phyloP scores from a whole-genome alignment of 2,797 vertebrate genomes.

The Scarus forsteni region DNA sequence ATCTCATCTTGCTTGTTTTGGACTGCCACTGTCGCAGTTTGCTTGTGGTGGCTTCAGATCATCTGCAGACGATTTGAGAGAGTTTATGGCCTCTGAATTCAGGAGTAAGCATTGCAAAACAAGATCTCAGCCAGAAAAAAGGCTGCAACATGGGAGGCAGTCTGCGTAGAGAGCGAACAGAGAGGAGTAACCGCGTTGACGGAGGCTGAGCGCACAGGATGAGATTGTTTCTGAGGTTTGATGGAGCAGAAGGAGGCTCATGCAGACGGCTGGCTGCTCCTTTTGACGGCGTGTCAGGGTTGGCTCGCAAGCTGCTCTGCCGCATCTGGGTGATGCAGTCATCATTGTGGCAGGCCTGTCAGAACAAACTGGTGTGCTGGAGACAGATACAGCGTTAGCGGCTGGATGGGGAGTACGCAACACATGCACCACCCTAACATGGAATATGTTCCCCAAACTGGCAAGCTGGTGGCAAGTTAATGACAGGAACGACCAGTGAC shows the following conservation, averaged over 20 bases:
- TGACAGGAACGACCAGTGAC: slow-evolving; percentile 80
- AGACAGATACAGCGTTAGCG: slow-evolving; percentile 85
- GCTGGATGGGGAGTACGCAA: slow-evolving; percentile 90
- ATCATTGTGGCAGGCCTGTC: slow-evolving; percentile 95
- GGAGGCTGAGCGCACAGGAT: slow-evolving; percentile 48
- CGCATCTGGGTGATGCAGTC: slow-evolving; percentile 88
- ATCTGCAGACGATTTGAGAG: slow-evolving; percentile 38
- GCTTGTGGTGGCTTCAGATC: slow-evolving; percentile 35
- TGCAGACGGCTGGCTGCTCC: slow-evolving; percentile 91
- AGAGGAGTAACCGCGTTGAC: slow-evolving; percentile 48
- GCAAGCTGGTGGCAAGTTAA: slow-evolving; percentile 90
- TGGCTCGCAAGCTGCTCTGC: slow-evolving; percentile 91
- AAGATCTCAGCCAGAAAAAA: slow-evolving; percentile 20
- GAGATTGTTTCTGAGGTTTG: slow-evolving; percentile 80
- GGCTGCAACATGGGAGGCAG: slow-evolving; percentile 15
- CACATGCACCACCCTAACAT: slow-evolving; percentile 90
- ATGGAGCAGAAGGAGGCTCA: slow-evolving; percentile 87
- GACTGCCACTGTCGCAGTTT: slow-evolving; percentile 19
- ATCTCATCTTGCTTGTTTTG: slow-evolving; percentile 52
- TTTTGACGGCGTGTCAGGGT: slow-evolving; percentile 89
- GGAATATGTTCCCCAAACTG: slow-evolving; percentile 95
- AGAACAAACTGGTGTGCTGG: slow-evolving; percentile 88
- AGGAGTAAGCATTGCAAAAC: slow-evolving; percentile 32
- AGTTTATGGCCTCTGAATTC: slow-evolving; percentile 31
- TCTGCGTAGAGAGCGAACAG: slow-evolving; percentile 30